Evolutionary conservation across 2,888 invertebrate genomes (phyloP), one percentile per base, ranked within the genome.

Genomic region (Tipula vernalis): DNA sequence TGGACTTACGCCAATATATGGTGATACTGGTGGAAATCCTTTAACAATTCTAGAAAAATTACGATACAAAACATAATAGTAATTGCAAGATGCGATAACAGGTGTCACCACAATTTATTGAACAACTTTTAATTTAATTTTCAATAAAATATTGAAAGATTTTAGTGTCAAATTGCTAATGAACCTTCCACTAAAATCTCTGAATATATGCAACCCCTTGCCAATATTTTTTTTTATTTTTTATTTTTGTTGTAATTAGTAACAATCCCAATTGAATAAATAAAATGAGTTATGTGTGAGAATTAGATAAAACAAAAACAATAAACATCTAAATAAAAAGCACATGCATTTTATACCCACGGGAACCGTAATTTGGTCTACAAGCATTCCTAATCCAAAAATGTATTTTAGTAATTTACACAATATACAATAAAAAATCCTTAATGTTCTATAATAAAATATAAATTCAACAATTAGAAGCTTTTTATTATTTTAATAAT

Each of bases 1-100:
- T n/a, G 98, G 98, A 91, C 98, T 98, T 86, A 99, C 98, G 88
- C 99, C 99, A 89, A 99, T 98, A 92, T 98, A 99, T 5, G 99
- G 98, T 84, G 98, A 98, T 3, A 99, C 98, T 36, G 98, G 99
- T 84, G 98, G 98, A 91, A 98, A 98, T 89, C 98, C 98, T 92
- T 98, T 98, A 89, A 98, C 96, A 91, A 98, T 97, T 92, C 98
- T 98, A 94, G 88, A 41, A 93, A 89, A 88, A 86, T 87, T 88
- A 88, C 85, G 87, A 39, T 39, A n/a, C 6, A 28, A 71, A 28
- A 28, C 28, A 12, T 71, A 36, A 41, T 57, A 15, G 28, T 28
- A 28, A 28, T 28, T 28, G 28, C 2, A 2, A 28, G 28, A 2
- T 28, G 2, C 2, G 28, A 39, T 39, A 6, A 39, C 28, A 44